These are phyloP conservation scores for Hylia prasina DNA, from an alignment of 2,113 vertebrate species.

Conservation along the genomic window DNA sequence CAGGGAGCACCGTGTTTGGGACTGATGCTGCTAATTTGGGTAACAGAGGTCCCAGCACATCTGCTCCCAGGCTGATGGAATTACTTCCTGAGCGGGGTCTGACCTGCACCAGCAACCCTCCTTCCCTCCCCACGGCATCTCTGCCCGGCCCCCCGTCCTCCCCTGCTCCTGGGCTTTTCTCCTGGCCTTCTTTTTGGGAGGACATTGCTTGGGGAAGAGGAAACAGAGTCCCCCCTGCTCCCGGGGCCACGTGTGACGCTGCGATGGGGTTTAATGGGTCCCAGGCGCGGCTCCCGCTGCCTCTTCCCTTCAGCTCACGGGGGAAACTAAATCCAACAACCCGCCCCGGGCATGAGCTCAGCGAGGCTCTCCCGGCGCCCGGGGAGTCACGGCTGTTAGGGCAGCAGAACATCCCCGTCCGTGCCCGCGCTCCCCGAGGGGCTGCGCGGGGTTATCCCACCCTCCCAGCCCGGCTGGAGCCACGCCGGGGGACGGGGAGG, in stretches of 20 bases:
- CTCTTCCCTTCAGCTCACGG: not conserved
- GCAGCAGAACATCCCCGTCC: not conserved
- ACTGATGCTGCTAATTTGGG: not conserved
- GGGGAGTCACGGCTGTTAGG: not conserved
- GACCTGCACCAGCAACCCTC: not conserved
- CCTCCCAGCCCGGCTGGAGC: not conserved
- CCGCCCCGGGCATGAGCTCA: not conserved
- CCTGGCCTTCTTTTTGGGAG: not conserved
- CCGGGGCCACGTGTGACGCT: not conserved
- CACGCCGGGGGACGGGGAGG: rapidly evolving
- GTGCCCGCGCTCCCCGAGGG: not conserved
- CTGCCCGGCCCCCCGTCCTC: not conserved
- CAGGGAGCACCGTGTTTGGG: rapidly evolving
- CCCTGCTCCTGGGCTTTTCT: not conserved
- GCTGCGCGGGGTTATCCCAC: not conserved
- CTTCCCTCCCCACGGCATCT: not conserved
- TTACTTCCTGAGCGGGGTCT: not conserved
- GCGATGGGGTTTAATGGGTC: not conserved
- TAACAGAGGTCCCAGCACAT: not conserved
- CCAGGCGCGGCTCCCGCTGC: not conserved
- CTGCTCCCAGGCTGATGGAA: not conserved
- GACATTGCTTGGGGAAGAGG: not conserved
- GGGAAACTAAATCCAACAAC: not conserved
- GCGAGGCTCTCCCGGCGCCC: not conserved
- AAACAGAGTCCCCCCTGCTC: not conserved